Evolutionary conservation across 2,113 vertebrate genomes (phyloP), one percentile per base, ranked within the genome.

Genomic region (Vimba vimba): DNA sequence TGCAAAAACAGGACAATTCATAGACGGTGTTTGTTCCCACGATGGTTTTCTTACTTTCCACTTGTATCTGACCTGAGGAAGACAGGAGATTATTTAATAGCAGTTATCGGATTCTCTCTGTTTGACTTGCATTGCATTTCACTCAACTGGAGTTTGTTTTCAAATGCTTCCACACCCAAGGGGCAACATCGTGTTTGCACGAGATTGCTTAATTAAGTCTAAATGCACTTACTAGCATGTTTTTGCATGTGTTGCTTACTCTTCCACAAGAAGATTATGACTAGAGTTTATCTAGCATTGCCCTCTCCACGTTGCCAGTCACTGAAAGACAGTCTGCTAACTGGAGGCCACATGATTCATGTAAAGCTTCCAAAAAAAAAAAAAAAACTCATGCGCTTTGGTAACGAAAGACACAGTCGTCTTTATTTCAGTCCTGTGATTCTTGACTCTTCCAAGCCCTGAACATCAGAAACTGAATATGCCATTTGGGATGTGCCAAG

Each of bases 161-260:
- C 69, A 71, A 89, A 82, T 89, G 91, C 91, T 91, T 92, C 89
- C 91, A 90, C 52, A 82, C 86, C 91, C 90, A 85, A 83, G 15
- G 15, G 55, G 93, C 66, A 23, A 39, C 15, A 59, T 23, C 50
- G 9, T 21, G 82, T 83, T 73, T 11, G 82, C 82, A 73, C 68
- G 13, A 83, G 27, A 57, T 73, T 19, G 43, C 39, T 64, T 64
- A 79, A 60, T 81, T 64, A 55, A 73, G 64, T 25, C 81, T 55
- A 55, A 55, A 57, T 69, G 66, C 23, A 36, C 25, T 33, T 69
- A 36, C 60, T 30, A 52, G 79, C 79, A 83, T 73, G 68, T 73
- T 83, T 73, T 36, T 83, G 62, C 60, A 82, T 12, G 45, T 0
- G 10, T 69, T 30, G 79, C 62, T 45, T 9, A 45, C 39, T 47